These are phyloP conservation scores for Gyrodactylus salaris DNA, from an alignment of 1,140 invertebrate species.

Conservation along the genomic window DNA sequence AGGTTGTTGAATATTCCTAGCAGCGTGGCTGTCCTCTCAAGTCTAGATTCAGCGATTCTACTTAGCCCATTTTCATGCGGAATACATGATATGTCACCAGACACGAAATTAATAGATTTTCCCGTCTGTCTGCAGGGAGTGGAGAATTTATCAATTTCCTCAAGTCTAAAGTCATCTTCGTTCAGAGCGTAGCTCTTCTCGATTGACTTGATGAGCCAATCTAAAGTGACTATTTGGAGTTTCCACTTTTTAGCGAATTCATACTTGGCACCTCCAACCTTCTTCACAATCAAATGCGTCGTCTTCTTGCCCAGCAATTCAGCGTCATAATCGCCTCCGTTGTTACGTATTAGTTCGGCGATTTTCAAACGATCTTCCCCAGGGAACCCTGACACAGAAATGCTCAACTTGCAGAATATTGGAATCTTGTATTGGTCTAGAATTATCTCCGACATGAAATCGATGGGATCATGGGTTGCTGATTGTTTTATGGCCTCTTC, in stretches of 20 bases:
- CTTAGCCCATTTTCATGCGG: neutral
- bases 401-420: neutral
- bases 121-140: neutral
- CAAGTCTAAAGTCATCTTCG: neutral
- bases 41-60: neutral
- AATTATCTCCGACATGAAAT: neutral
- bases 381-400: neutral
- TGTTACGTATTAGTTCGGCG: neutral
- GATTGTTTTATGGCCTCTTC: neutral
- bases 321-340: neutral
- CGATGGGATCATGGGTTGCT: neutral
- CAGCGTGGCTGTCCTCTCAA: neutral
- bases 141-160: neutral
- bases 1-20: neutral
- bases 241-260: neutral
- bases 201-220: neutral
- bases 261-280: neutral
- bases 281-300: neutral
- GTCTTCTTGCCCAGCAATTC: neutral
- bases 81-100: neutral
- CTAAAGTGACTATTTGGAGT: neutral
- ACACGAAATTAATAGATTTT: neutral
- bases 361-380: neutral
- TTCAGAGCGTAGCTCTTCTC: neutral
- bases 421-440: neutral